Conservation (phyloP, 1,140 invertebrate species). For the Megalopta genalis region DNA sequence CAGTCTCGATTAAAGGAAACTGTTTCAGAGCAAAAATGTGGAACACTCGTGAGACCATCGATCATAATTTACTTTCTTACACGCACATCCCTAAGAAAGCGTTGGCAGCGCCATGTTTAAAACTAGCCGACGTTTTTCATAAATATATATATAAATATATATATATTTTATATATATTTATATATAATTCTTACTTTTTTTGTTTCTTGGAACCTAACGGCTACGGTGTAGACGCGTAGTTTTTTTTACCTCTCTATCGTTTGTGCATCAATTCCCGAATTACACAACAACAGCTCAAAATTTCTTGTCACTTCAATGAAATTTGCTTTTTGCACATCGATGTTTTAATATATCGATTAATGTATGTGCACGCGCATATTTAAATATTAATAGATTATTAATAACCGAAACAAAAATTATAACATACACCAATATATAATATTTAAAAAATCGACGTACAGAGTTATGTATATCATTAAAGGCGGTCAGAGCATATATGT, state of each 20-base stretch:
- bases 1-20: conserved; percentile 74
- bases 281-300: neutral
- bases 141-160: too few relatives aligned
- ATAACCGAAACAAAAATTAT: neutral
- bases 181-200: too few relatives aligned
- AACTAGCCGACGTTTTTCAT: conserved; percentile 19
- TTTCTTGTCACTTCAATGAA: conserved; percentile 12
- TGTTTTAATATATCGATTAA: conserved; percentile 35
- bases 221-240: conserved; percentile 21
- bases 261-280: conserved; percentile 23
- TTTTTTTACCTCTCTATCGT: conserved; percentile 3
- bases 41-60: conserved; percentile 78
- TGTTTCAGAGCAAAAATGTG: conserved; percentile 73
- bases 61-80: conserved; percentile 51
- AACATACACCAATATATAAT: neutral
- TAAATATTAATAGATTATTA: neutral
- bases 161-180: neutral
- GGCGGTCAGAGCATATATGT: neutral
- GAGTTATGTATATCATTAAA: neutral
- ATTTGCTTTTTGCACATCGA: conserved; percentile 7
- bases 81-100: conserved; percentile 24
- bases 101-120: conserved; percentile 29
- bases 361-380: neutral
- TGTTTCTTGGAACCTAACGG: conserved; percentile 27
- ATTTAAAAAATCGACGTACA: conserved; percentile 1